phyloP scores from a whole-genome alignment of 2,888 invertebrate genomes.

The Eupsilia transversa region DNA sequence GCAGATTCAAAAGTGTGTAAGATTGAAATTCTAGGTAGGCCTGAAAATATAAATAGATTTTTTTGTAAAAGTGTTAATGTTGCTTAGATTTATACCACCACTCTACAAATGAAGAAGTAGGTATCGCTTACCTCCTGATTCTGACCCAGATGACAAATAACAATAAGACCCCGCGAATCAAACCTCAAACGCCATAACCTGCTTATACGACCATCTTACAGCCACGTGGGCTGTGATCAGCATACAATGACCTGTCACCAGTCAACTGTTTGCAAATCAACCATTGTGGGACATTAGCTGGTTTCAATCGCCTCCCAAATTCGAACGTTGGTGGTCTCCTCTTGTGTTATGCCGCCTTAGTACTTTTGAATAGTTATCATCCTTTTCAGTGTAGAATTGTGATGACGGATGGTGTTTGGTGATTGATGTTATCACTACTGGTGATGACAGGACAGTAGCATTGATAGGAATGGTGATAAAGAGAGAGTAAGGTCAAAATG shows the following conservation, averaged over 20 bases:
- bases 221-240: conserved; percentile 77
- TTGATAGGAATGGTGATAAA: background rate
- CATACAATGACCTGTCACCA: conserved; percentile 86
- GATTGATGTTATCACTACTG: conserved; percentile 15
- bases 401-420: conserved; percentile 33
- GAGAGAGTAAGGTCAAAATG: too few relatives aligned
- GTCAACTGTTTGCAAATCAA: conserved; percentile 88
- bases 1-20: background rate
- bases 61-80: background rate
- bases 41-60: too few relatives aligned
- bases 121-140: conserved; percentile 1
- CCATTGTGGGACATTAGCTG: conserved; percentile 82
- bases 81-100: background rate
- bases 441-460: conserved; percentile 12
- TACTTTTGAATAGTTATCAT: conserved; percentile 58
- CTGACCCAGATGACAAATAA: conserved; percentile 45
- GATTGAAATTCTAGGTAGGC: background rate
- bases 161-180: conserved; percentile 56
- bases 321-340: conserved; percentile 79
- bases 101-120: background rate
- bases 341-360: conserved; percentile 64
- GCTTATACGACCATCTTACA: conserved; percentile 53
- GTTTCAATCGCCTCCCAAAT: conserved; percentile 82
- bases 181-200: conserved; percentile 50
- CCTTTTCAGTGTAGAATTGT: conserved; percentile 15